Evolutionary conservation across 2,888 invertebrate species (phyloP).

Genomic region (Temnothorax ravouxi): DNA sequence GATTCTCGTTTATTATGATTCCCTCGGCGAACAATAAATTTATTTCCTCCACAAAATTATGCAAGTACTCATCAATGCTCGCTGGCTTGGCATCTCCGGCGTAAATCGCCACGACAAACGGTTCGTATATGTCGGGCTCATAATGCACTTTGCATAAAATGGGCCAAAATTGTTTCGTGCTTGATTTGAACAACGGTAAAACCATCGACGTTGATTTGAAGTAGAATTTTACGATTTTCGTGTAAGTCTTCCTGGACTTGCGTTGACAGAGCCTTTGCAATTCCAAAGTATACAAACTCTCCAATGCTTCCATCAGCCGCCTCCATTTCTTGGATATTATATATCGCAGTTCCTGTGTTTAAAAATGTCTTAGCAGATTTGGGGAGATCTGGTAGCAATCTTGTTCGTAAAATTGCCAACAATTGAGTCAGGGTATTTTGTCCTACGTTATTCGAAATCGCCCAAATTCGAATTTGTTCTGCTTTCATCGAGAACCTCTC

Average conservation of each 20-base stretch:
- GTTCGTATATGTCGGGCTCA: not conserved
- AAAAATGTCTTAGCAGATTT: not conserved
- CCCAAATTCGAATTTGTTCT: not conserved
- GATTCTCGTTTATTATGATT: not conserved
- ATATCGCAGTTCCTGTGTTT: not conserved
- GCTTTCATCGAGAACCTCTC: too few species aligned
- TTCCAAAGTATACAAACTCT: slow-evolving; percentile 6
- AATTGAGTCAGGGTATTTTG: not conserved
- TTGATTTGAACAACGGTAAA: not conserved
- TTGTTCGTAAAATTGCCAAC: not conserved
- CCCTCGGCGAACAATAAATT: not conserved
- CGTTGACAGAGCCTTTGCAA: not conserved
- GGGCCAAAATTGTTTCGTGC: not conserved
- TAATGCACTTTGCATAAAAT: not conserved
- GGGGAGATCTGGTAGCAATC: not conserved
- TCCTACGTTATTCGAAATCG: not conserved
- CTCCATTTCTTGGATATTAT: not conserved
- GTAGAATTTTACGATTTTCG: not conserved
- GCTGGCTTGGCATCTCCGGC: not conserved
- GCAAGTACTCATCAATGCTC: not conserved
- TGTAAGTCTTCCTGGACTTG: not conserved
- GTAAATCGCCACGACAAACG: not conserved
- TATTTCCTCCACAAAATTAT: not conserved
- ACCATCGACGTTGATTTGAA: not conserved
- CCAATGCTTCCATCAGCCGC: not conserved